Evolutionary conservation across 2,888 invertebrate species (phyloP).

Genomic region (Apotomis betuletana): DNA sequence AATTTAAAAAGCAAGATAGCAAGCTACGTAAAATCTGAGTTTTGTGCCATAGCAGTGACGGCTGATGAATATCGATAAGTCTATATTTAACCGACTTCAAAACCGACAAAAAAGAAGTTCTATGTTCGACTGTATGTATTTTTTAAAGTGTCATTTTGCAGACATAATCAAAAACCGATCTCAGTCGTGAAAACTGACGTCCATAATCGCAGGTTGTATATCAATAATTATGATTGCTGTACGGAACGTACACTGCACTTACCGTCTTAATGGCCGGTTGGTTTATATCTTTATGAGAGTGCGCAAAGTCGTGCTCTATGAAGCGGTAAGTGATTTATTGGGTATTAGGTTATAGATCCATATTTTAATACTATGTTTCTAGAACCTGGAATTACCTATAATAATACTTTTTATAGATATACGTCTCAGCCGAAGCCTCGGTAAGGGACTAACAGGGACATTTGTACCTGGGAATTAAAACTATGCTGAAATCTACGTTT

Average conservation of each 20-base stretch:
- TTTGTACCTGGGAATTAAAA: no score
- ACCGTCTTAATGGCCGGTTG: slow-evolving; percentile 12
- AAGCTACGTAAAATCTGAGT: no score
- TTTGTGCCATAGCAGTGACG: no score
- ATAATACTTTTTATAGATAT: not conserved
- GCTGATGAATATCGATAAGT: no score
- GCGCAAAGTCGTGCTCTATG: slow-evolving; percentile 11
- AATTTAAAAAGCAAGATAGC: no score
- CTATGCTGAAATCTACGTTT: no score
- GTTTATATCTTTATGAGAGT: slow-evolving; percentile 11
- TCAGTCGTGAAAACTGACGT: not conserved
- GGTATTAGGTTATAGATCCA: not conserved
- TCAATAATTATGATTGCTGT: slow-evolving; percentile 20
- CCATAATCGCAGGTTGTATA: slow-evolving; percentile 13
- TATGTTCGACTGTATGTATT: no score
- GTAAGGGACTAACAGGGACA: no score
- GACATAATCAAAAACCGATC: not conserved
- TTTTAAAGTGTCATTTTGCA: not conserved
- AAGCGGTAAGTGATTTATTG: slow-evolving; percentile 17
- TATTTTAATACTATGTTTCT: not conserved
- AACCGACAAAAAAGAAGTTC: no score
- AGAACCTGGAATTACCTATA: not conserved
- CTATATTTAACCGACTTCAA: no score
- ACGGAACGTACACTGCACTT: slow-evolving; percentile 15
- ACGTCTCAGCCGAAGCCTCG: no score